Evolutionary conservation across 1,140 invertebrate species (phyloP).

Genomic region (Probaryconus sp.): DNA sequence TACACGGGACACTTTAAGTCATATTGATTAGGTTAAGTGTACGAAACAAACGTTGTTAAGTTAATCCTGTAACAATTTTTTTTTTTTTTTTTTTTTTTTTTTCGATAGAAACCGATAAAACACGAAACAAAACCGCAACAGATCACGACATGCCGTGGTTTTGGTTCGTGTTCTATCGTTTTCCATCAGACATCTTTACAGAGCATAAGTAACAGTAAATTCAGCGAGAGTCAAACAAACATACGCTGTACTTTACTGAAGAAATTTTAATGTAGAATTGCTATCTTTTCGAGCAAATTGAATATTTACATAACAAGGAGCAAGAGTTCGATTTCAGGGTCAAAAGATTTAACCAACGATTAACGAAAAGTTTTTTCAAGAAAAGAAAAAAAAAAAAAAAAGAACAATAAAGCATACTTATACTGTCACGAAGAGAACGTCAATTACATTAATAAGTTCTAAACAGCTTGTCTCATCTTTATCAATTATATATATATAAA

Average conservation of each 20-base stretch:
- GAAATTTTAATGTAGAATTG: constrained; percentile 38
- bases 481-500: no score
- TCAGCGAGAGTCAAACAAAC: constrained; percentile 23
- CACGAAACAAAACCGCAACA: constrained; percentile 17
- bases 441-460: no score
- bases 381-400: no score
- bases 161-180: constrained; percentile 37
- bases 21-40: constrained; percentile 7
- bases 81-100: no score
- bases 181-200: constrained; percentile 30
- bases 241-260: background rate
- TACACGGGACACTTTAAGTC: background rate
- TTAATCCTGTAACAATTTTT: constrained; percentile 27
- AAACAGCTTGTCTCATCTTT: no score
- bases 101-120: constrained; percentile 26
- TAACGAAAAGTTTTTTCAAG: no score
- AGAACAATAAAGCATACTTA: no score
- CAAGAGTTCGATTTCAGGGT: constrained; percentile 18
- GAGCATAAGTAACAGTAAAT: constrained; percentile 42
- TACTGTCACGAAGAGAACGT: no score
- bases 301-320: constrained; percentile 41
- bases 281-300: constrained; percentile 32
- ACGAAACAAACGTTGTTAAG: constrained; percentile 8
- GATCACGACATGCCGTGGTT: constrained; percentile 25
- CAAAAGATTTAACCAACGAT: constrained; percentile 13